These are phyloP conservation scores for Pachydiplax longipennis DNA, from an alignment of 2,888 invertebrate species.

Conservation along the genomic window DNA sequence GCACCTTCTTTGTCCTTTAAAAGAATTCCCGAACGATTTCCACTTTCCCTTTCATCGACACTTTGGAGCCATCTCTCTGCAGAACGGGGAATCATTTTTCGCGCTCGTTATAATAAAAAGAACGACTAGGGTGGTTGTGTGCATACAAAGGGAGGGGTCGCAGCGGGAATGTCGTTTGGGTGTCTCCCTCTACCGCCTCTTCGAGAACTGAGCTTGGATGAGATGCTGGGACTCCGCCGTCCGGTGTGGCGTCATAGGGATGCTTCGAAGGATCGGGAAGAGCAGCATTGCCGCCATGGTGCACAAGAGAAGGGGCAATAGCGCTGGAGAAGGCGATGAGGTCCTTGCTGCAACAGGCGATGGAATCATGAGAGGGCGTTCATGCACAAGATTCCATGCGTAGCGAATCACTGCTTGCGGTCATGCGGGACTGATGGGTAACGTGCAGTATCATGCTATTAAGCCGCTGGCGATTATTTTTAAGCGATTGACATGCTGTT, in stretches of 20 bases:
- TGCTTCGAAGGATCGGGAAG: not conserved
- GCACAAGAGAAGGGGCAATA: not conserved
- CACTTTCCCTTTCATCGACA: not conserved
- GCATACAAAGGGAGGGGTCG: not conserved
- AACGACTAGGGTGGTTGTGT: not conserved
- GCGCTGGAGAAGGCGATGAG: not conserved
- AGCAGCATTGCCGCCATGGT: not conserved
- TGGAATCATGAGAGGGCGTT: not conserved
- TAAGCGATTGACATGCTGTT: not conserved
- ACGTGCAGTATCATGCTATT: not conserved
- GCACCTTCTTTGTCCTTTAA: not conserved
- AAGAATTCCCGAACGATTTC: not conserved
- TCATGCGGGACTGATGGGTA: not conserved
- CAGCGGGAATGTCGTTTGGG: too few relatives aligned
- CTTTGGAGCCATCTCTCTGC: not conserved
- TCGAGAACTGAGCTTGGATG: not conserved
- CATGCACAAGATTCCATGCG: not conserved
- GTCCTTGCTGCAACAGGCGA: constrained; percentile 14
- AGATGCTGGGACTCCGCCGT: not conserved
- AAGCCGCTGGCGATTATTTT: not conserved
- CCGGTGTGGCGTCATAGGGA: not conserved
- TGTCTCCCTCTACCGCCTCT: constrained; percentile 22
- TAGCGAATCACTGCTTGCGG: not conserved
- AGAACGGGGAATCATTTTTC: not conserved
- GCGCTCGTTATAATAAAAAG: not conserved